Base-by-base conservation (phyloP, 1,140 invertebrate species). In the Gonatopus flavifemur region DNA sequence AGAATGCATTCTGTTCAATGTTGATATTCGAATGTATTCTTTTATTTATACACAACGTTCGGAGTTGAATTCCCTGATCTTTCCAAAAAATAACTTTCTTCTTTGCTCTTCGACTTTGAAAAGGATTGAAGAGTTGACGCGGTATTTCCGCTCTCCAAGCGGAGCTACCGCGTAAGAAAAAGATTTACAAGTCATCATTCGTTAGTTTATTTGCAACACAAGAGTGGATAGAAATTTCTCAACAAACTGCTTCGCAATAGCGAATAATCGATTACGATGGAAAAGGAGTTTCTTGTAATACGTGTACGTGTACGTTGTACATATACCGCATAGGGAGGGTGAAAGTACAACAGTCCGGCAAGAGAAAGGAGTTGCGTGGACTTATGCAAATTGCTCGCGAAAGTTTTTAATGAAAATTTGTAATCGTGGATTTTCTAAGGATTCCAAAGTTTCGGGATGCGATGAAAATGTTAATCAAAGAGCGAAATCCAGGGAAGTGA, bases 361-460 rank as follows among this genome's bases (percentile, higher is more conserved):
- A n/a, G n/a, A n/a, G n/a, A n/a, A n/a, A n/a, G n/a, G n/a, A n/a
- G n/a, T n/a, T n/a, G 25, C 33, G 33, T 20, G 37, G 43, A 59
- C 30, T 64, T 67, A 69, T 66, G 61, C 52, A 64, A 64, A 67
- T 66, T 33, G 35, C 9, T 13, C 19, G 22, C 8, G 32, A 66
- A 69, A 69, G 62, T 69, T 69, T 69, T 69, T 69, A 69, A 69
- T 69, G 66, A 69, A 68, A 69, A 69, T 69, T 66, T 66, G 67
- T 69, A 69, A 69, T 66, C 57, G 57, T 38, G 49, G 55, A 58
- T 66, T 62, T 62, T 66, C 49, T 24, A 52, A 57, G 40, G 54
- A 52, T 33, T 36, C 28, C 8, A 33, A 60, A 57, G 43, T 63
- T 65, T 60, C 35, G 24, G 30, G 43, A 52, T 50, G 49, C 47